A percentile compares a stretch with the other conserved stretches of the same genome.
Conservation (phyloP, 2,113 vertebrate species). For the Polypterus senegalus region DNA sequence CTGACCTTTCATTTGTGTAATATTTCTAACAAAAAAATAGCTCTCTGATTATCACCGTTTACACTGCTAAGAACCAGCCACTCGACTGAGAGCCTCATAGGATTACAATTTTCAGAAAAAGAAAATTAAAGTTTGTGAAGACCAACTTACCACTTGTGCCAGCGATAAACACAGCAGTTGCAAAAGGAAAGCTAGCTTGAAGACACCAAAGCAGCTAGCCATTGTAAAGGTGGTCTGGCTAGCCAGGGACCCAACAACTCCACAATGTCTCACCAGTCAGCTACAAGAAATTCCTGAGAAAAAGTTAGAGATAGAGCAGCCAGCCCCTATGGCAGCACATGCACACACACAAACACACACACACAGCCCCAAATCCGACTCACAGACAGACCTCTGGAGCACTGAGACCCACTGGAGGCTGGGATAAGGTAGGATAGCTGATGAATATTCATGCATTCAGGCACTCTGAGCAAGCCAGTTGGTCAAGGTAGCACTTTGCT, state of each 20-base stretch:
- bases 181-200: slow-evolving; percentile 57
- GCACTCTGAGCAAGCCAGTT: slow-evolving; percentile 17
- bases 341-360: slow-evolving; percentile 20
- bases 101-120: neutral
- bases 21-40: neutral
- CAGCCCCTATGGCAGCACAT: slow-evolving; percentile 30
- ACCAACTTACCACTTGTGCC: slow-evolving; percentile 81
- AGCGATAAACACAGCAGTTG: slow-evolving; percentile 63
- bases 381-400: slow-evolving; percentile 19
- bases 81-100: neutral
- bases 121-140: slow-evolving; percentile 7
- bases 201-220: slow-evolving; percentile 40
- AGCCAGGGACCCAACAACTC: slow-evolving; percentile 35
- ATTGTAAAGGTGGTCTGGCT: slow-evolving; percentile 45
- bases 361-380: slow-evolving; percentile 12
- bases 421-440: slow-evolving; percentile 14
- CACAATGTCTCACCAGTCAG: slow-evolving; percentile 29
- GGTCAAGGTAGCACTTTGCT: slow-evolving; percentile 5
- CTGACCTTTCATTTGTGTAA: neutral
- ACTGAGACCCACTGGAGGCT: slow-evolving; percentile 17
- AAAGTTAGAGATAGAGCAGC: slow-evolving; percentile 15
- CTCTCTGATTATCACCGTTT: slow-evolving; percentile 1
- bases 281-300: slow-evolving; percentile 18
- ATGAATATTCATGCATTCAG: slow-evolving; percentile 28
- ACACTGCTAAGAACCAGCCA: neutral